Base-by-base conservation (phyloP, 2,888 invertebrate genomes). In the Plemyria rubiginata region DNA sequence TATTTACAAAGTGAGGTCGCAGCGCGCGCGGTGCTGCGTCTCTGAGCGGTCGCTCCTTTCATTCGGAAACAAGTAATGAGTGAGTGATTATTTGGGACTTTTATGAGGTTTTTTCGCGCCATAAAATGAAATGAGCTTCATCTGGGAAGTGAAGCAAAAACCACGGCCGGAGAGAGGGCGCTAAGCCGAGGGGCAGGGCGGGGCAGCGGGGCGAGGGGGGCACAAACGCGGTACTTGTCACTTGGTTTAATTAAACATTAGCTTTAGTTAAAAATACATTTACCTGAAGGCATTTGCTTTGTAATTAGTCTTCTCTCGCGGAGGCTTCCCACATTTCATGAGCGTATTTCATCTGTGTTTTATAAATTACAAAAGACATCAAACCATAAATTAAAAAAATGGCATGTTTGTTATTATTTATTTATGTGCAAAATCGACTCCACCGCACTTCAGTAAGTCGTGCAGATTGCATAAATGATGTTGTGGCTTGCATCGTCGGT, bases 11-110 rank as follows among this genome's bases (percentile, higher is more conserved):
- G n/a, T n/a, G n/a, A n/a, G n/a, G n/a, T n/a, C n/a, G n/a, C n/a
- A n/a, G n/a, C n/a, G n/a, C n/a, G n/a, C n/a, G n/a, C n/a, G n/a
- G n/a, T n/a, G n/a, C n/a, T n/a, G n/a, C n/a, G n/a, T n/a, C n/a
- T n/a, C n/a, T n/a, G n/a, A n/a, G n/a, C n/a, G n/a, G n/a, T n/a
- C n/a, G n/a, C n/a, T n/a, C n/a, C 60, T 65, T 65, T 71, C 60
- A 69, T 64, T 66, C 65, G 62, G 62, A 67, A 70, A 66, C 72
- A 72, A 71, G 63, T 74, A 68, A 60, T 50, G 60, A 28, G 41
- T 45, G 65, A n/a, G 52, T 67, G 50, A 58, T 51, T 60, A 62
- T 68, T 66, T 54, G 58, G 64, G 52, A 50, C 38, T 60, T 66
- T 65, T 51, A 52, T 64, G 54, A 58, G 43, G 50, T 58, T 65